Conservation (phyloP, 2,797 vertebrate genomes). For the Varecia variegata region DNA sequence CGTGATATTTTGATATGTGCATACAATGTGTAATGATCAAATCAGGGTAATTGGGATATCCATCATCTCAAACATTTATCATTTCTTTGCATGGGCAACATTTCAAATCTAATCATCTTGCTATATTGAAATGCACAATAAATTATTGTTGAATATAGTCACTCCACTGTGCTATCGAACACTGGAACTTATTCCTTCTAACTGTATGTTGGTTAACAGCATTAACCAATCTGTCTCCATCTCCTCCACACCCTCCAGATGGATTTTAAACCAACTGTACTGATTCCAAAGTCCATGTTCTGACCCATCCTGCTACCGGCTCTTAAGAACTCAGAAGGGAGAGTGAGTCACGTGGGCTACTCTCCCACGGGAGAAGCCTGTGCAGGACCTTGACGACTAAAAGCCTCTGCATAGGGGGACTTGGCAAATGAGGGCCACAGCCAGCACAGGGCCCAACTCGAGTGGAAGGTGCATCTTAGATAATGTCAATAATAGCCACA, state of each 20-base stretch:
- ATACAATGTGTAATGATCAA: not conserved
- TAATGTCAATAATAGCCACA: not conserved
- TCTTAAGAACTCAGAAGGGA: not conserved
- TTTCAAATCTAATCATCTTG: not conserved
- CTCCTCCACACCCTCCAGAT: not conserved
- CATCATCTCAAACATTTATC: not conserved
- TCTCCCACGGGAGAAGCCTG: not conserved
- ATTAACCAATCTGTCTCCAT: not conserved
- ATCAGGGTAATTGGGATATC: not conserved
- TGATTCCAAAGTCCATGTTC: slow-evolving; percentile 10
- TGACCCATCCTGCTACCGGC: accelerated
- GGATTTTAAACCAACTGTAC: not conserved
- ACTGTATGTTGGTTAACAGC: not conserved
- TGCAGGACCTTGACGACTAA: not conserved
- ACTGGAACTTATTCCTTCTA: not conserved
- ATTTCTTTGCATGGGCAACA: not conserved
- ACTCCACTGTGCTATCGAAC: not conserved
- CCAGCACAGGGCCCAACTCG: not conserved
- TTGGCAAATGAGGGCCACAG: not conserved
- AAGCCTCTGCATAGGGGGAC: not conserved
- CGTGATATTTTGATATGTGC: not conserved
- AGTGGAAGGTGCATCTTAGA: not conserved
- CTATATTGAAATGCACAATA: not conserved
- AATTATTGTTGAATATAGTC: not conserved
- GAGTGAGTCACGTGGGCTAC: not conserved